Conservation (phyloP, 1,140 invertebrate genomes). For the Drosophila prosaltans region DNA sequence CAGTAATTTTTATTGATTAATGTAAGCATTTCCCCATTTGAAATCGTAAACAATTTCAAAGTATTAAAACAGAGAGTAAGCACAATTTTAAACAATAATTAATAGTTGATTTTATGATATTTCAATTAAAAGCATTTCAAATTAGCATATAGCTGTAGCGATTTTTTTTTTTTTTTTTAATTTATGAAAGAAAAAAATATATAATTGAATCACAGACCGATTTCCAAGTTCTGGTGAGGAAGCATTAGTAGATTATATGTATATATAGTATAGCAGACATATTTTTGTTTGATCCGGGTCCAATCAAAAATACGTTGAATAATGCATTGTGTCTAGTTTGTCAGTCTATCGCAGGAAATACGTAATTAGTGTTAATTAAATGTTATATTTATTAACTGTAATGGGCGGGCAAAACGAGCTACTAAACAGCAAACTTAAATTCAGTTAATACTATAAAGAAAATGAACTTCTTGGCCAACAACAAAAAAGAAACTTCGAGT, state of each 20-base stretch:
- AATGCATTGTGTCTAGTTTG: constrained; percentile 44
- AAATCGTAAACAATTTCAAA: constrained; percentile 56
- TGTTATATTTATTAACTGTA: constrained; percentile 40
- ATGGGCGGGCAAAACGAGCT: constrained; percentile 27
- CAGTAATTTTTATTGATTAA: constrained; percentile 62
- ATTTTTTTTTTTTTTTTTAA: constrained; percentile 22
- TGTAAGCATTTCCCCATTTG: constrained; percentile 37
- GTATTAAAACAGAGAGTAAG: constrained; percentile 7
- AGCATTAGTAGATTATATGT: constrained; percentile 9
- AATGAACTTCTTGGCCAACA: not conserved
- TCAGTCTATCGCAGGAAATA: constrained; percentile 48
- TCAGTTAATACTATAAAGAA: not conserved
- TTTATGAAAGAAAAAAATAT: constrained; percentile 25
- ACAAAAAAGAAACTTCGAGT: too few relatives aligned
- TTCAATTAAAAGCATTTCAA: constrained; percentile 51
- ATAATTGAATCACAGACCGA: not conserved
- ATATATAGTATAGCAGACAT: not conserved
- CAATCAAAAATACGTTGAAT: constrained; percentile 44
- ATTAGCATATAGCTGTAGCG: constrained; percentile 40
- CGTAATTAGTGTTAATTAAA: constrained; percentile 47
- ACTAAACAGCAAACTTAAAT: not conserved
- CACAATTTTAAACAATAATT: constrained; percentile 27
- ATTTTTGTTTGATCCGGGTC: constrained; percentile 34
- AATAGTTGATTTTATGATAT: constrained; percentile 51
- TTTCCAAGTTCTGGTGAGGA: constrained; percentile 7